Evolutionary conservation across 64 coral and sea anemone genomes (phyloP).

Genomic region (Astreopora myriophthalma): DNA sequence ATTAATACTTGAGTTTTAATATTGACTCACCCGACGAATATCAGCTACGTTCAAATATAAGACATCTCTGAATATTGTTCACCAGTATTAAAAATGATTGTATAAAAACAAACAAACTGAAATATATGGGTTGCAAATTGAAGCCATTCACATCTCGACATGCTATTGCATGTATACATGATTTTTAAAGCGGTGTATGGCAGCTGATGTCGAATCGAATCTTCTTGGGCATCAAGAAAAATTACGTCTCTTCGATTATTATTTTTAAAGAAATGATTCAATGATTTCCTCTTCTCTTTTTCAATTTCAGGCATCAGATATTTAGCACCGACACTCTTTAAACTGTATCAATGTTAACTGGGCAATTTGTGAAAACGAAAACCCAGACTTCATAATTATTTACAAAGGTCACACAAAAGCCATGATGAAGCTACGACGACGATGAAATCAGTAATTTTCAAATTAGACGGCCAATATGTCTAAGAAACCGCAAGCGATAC

Average conservation of each 20-base stretch:
- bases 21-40: not conserved
- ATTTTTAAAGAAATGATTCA: too few relatives aligned
- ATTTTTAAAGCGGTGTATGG: too few relatives aligned
- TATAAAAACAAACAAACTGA: not conserved
- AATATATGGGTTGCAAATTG: not conserved
- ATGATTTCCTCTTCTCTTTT: not conserved
- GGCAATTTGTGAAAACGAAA: too few relatives aligned
- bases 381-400: not conserved
- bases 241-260: too few relatives aligned
- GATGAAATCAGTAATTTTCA: not conserved
- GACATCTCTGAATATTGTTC: not conserved
- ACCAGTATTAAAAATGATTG: not conserved
- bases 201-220: too few relatives aligned
- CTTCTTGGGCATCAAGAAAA: too few relatives aligned
- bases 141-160: not conserved
- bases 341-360: not conserved
- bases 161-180: too few relatives aligned
- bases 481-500: conserved; percentile 5
- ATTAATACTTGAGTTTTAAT: not conserved
- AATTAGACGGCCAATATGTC: not conserved
- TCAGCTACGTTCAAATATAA: not conserved
- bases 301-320: not conserved
- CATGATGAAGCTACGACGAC: not conserved
- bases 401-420: conserved; percentile 1
- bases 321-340: not conserved